These are phyloP conservation scores for Prochilodus magdalenae DNA, from an alignment of 2,113 vertebrate species.

Conservation along the genomic window DNA sequence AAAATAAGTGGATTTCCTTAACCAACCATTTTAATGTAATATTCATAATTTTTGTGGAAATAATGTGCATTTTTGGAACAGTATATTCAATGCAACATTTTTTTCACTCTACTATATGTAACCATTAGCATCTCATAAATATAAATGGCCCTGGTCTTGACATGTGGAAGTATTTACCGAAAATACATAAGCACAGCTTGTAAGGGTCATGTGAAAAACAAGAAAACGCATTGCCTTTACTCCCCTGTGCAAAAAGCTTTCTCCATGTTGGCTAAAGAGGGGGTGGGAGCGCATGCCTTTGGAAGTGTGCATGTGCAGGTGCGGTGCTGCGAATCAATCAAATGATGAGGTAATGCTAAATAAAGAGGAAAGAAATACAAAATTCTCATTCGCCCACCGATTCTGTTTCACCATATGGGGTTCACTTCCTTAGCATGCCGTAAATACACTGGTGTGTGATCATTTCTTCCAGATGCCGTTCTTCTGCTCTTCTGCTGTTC, in stretches of 20 bases:
- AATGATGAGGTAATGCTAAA: slow-evolving; percentile 27
- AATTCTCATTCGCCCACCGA: slow-evolving; percentile 29
- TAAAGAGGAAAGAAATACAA: slow-evolving; percentile 20
- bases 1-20: too few species aligned
- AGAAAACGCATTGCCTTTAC: not conserved
- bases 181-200: not conserved
- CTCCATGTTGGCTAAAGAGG: not conserved
- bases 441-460: slow-evolving; percentile 66
- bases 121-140: not conserved
- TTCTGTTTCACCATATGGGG: slow-evolving; percentile 69
- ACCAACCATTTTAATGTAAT: too few species aligned
- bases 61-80: not conserved
- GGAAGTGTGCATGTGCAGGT: slow-evolving; percentile 36
- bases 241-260: not conserved
- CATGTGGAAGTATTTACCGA: not conserved
- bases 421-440: slow-evolving; percentile 73
- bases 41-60: too few species aligned
- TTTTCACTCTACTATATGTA: not conserved
- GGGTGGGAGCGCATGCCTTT: slow-evolving; percentile 8
- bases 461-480: slow-evolving; percentile 50
- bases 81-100: not conserved
- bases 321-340: slow-evolving; percentile 26
- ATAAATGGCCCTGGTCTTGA: not conserved
- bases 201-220: slow-evolving; percentile 18
- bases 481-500: slow-evolving; percentile 2